Base-by-base conservation (phyloP, 2,888 invertebrate genomes). In the Aleiodes leptofemur region DNA sequence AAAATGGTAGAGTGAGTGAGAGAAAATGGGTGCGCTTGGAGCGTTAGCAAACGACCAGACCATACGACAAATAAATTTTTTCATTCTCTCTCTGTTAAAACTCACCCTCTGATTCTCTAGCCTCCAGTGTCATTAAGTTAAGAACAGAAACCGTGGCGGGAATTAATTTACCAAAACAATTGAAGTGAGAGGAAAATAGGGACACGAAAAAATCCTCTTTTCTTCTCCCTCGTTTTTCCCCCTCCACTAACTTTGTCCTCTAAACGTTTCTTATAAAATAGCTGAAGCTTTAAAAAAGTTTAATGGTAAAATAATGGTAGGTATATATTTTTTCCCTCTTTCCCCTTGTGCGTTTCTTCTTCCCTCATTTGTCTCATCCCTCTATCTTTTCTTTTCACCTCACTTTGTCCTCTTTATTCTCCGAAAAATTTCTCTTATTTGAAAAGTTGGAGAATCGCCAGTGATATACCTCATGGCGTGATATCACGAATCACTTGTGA, bases 101-200 rank as follows among this genome's bases (percentile, higher is more conserved):
- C 59, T 73, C 81, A 82, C 79, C 82, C 83, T 83, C 78, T 23
- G 7, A 43, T 43, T 43, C 64, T 48, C 29, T 48, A 48, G 64
- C 59, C 79, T 73, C 64, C 31, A 72, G 78, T 79, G 81, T 84
- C 83, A 82, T 85, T 84, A 85, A 83, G 82, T 82, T 81, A 80
- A 82, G 78, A 82, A 83, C 82, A 80, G 79, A 80, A 78, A 82
- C 71, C 78, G 81, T 77, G 81, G 83, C 74, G 79, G 80, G 82
- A 85, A 84, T 85, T 85, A 84, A 85, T 86, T 85, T 82, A 81
- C 82, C 82, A 82, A 84, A 82, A 82, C 80, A 83, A 85, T 85
- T 82, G 80, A 74, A 73, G 69, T 61, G 56, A 55, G 50, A 55
- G 59, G 34, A 31, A 16, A 56, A 13, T 43, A 11, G 43, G 13